Evolutionary conservation across 2,888 invertebrate species (phyloP).

Genomic region (Pseudeuparius sepicola): DNA sequence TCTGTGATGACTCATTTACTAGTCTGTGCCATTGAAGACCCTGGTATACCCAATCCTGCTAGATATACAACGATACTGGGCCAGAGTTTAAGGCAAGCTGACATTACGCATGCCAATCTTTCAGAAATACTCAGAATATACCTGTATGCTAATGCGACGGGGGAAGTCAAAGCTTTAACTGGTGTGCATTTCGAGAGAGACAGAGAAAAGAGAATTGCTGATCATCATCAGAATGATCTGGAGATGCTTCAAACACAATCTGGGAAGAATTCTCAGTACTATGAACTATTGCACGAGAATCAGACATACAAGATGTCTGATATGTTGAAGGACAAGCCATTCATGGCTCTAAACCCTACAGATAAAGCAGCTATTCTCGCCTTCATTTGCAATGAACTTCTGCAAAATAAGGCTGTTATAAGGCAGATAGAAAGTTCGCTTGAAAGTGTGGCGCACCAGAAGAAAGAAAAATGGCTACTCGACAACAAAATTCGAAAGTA

Average conservation of each 20-base stretch:
- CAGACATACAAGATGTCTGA: conserved; percentile 71
- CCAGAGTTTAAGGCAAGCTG: conserved; percentile 80
- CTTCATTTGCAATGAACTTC: conserved; percentile 87
- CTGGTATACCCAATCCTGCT: conserved; percentile 81
- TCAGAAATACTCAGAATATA: conserved; percentile 89
- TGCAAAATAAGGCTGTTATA: conserved; percentile 85
- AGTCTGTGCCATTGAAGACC: conserved; percentile 89
- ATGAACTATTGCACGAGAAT: conserved; percentile 66
- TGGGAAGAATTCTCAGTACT: conserved; percentile 73
- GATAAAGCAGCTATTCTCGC: conserved; percentile 83
- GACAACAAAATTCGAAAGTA: conserved; percentile 91
- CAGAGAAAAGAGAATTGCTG: conserved; percentile 67
- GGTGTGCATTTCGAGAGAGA: conserved; percentile 76
- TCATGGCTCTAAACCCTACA: conserved; percentile 74
- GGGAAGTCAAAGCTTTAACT: conserved; percentile 71
- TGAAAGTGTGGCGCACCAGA: conserved; percentile 75
- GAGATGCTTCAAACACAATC: conserved; percentile 52
- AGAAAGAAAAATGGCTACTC: conserved; percentile 84
- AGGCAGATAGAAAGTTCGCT: conserved; percentile 75
- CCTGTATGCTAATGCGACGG: conserved; percentile 80
- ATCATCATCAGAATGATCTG: conserved; percentile 69
- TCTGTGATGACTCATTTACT: conserved; percentile 83
- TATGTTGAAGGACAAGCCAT: conserved; percentile 72
- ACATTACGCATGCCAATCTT: conserved; percentile 83
- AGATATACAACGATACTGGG: conserved; percentile 83